These are phyloP conservation scores for Pseudomugil gertrudae DNA, from an alignment of 2,797 vertebrate species.

Conservation along the genomic window DNA sequence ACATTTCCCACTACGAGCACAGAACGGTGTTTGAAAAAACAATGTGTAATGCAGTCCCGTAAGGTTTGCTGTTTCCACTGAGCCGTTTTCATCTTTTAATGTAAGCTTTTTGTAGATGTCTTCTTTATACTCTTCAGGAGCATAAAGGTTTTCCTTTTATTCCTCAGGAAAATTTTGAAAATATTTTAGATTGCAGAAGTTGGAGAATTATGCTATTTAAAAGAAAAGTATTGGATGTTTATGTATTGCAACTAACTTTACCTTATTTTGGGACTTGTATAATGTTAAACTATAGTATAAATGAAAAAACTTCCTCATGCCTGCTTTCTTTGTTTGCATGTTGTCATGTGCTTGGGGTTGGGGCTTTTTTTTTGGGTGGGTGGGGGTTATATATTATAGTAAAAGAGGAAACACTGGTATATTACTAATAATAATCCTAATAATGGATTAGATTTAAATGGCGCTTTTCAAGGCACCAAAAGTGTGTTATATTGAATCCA, in stretches of 20 bases:
- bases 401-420: background rate
- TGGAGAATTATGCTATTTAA: background rate
- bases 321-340: too few species aligned
- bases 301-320: background rate
- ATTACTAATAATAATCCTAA: too few species aligned
- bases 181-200: background rate
- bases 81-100: conserved; percentile 43
- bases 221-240: background rate
- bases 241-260: conserved; percentile 14
- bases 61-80: conserved; percentile 26
- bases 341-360: too few species aligned
- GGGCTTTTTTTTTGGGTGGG: too few species aligned
- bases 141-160: background rate
- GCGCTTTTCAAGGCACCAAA: too few species aligned
- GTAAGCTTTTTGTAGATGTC: conserved; percentile 12
- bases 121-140: conserved; percentile 4
- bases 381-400: background rate
- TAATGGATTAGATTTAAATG: too few species aligned
- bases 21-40: conserved; percentile 20
- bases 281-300: background rate
- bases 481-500: too few species aligned
- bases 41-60: conserved; percentile 15
- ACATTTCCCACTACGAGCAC: conserved; percentile 43
- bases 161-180: background rate
- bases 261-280: background rate